Evolutionary conservation across 2,113 vertebrate genomes (phyloP), one percentile per base, ranked within the genome.

Genomic region (Istiophorus platypterus): DNA sequence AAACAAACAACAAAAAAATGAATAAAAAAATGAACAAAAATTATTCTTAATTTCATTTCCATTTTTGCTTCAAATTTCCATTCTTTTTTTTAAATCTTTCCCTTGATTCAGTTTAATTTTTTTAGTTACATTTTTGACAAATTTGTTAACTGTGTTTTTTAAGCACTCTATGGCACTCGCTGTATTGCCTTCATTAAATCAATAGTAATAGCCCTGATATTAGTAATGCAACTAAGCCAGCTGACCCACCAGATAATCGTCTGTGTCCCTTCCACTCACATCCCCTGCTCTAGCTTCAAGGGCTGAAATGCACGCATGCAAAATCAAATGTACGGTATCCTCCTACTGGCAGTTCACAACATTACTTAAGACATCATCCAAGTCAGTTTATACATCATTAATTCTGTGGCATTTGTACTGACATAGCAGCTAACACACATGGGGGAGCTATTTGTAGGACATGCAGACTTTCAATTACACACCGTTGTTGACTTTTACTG

Each of bases 351-450:
- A 65, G 66, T 67, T 67, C 39, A 51, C 67, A 7, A 26, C 26
- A 42, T 1, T 15, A 37, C 29, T 65, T 51, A 54, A 51, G 8
- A 47, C 73, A 31, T 39, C 18, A 37, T 52, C 22, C 1, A 0
- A 72, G 59, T 63, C 61, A 29, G 52, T 67, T 31, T 26, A 52
- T 7, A 29, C 67, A 77, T 52, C 52, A 76, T 4, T 37, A 10
- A 62, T 27, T 54, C 39, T 72, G 45, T 26, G 67, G 45, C 24
- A n/a, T 64, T 69, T 63, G 27, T 3, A 37, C 45, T 4, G 17
- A 78, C 45, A 27, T 0, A n/a, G 52, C 42, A 56, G 47, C 12
- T 14, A 24, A 31, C n/a, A 56, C 37, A 37, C 47, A 14, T 52
- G 54, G 12, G 7, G 27, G 54, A 68, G 24, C 26, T 20, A 20